A percentile compares a stretch with the other conserved stretches of the same genome.
These are phyloP conservation scores for Sitta europaea DNA, from an alignment of 2,113 vertebrate species.

Conservation along the genomic window DNA sequence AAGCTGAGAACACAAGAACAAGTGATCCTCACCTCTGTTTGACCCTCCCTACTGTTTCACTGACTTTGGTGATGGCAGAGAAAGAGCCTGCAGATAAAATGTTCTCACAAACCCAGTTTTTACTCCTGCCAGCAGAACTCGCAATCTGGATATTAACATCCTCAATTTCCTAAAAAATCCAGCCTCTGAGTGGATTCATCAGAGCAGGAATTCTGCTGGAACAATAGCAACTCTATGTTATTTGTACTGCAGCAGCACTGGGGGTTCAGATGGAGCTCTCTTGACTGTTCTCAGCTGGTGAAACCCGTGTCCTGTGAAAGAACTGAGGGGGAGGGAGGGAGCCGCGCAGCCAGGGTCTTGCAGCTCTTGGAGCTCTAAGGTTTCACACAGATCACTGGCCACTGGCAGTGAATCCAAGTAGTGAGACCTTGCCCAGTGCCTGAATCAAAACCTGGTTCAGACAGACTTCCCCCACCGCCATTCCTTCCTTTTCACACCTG, in stretches of 20 bases:
- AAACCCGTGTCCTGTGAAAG: not conserved
- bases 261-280: not conserved
- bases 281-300: not conserved
- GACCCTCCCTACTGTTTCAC: not conserved
- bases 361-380: not conserved
- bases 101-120: not conserved
- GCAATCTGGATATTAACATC: not conserved
- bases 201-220: not conserved
- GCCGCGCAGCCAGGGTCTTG: not conserved
- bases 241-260: not conserved
- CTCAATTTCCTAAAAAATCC: not conserved
- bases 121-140: not conserved
- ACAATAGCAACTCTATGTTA: not conserved
- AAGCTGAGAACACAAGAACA: not conserved
- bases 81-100: not conserved
- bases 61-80: not conserved
- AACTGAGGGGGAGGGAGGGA: not conserved
- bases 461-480: accelerated
- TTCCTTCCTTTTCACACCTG: not conserved
- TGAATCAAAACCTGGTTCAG: not conserved
- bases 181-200: not conserved
- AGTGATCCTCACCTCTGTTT: not conserved
- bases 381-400: not conserved
- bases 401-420: not conserved
- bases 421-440: not conserved